phyloP scores from a whole-genome alignment of 2,888 invertebrate genomes.

The Plutella xylostella region DNA sequence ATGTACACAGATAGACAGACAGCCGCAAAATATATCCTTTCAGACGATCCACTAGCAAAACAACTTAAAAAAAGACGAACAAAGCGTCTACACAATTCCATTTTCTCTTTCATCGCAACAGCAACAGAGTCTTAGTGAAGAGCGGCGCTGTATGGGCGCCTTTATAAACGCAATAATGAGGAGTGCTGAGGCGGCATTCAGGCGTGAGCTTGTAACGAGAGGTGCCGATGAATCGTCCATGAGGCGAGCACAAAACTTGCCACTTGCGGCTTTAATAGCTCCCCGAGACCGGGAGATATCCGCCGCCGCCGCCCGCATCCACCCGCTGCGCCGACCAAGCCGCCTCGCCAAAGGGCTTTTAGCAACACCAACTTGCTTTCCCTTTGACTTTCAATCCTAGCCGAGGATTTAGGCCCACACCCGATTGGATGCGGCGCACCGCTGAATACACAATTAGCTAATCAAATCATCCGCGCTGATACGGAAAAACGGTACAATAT shows the following conservation, averaged over 20 bases:
- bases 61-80: constrained; percentile 28
- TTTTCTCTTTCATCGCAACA: constrained; percentile 60
- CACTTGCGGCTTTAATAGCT: constrained; percentile 47
- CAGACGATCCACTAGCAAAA: constrained; percentile 28
- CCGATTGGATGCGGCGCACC: constrained; percentile 43
- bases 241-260: constrained; percentile 61
- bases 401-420: constrained; percentile 41
- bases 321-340: constrained; percentile 22
- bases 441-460: constrained; percentile 50
- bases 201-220: constrained; percentile 56
- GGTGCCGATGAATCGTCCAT: constrained; percentile 62
- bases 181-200: constrained; percentile 64
- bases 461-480: constrained; percentile 29
- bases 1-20: constrained; percentile 23
- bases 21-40: constrained; percentile 37
- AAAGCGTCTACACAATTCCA: constrained; percentile 63
- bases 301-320: not conserved
- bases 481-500: too few species aligned
- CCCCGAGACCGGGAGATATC: constrained; percentile 9
- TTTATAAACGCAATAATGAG: constrained; percentile 70
- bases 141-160: constrained; percentile 56
- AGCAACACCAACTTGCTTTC: constrained; percentile 46
- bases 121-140: constrained; percentile 57
- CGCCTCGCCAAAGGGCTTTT: constrained; percentile 54
- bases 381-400: constrained; percentile 48